Base-by-base conservation (phyloP, 2,888 invertebrate genomes). In the Busseola fusca region DNA sequence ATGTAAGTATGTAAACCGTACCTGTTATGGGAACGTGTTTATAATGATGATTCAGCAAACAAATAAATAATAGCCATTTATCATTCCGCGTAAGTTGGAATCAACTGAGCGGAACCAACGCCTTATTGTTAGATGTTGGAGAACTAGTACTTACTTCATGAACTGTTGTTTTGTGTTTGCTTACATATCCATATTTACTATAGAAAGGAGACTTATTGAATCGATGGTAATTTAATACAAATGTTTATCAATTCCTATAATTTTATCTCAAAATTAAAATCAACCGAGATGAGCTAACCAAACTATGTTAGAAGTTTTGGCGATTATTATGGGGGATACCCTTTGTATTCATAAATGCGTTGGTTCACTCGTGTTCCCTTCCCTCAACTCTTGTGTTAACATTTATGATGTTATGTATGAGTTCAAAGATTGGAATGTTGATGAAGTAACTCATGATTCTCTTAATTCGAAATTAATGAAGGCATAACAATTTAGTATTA, bases 51-150 rank as follows among this genome's bases (percentile, higher is more conserved):
- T 80, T 80, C 64, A 74, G 58, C 65, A 64, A 67, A 72, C 57
- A 74, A 69, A 83, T 80, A 80, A 79, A 80, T 80, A 74, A 75
- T 64, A 40, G 40, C 27, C 42, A 65, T 80, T 67, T 80, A 74
- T 69, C 64, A 80, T 67, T 69, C 52, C 66, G 66, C 66, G 42
- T 80, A 80, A 75, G 76, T 75, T 69, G 50, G 48, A 73, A 58
- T 68, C 66, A 80, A 75, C 81, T 62, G 45, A 75, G 77, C 59
- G 63, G 5, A 59, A 69, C 69, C 42, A 60, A 65, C 59, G 74
- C 70, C 45, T 64, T 72, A 70, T 64, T 72, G 48, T 72, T 58
- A 62, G 56, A 45, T 65, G 80, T 74, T 69, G 18, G 42, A 65
- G 58, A 58, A 71, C 82, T 59, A 66, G 65, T 63, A 56, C 66